Evolutionary conservation across 2,113 vertebrate species (phyloP).

Genomic region (Picathartes gymnocephalus): DNA sequence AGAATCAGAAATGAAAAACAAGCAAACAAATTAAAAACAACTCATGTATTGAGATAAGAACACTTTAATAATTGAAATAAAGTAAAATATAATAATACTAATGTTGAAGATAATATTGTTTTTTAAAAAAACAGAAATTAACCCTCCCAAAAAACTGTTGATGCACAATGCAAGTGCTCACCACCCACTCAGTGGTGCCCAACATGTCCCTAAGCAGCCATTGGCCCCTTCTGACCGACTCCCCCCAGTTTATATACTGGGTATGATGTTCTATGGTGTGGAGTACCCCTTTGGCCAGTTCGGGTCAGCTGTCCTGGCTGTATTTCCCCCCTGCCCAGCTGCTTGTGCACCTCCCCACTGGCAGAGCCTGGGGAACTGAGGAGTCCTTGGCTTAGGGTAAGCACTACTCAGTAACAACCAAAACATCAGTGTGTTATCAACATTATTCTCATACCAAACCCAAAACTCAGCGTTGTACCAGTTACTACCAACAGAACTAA

Average conservation of each 20-base stretch:
- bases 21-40: background rate
- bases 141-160: background rate
- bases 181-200: background rate
- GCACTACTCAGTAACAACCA: background rate
- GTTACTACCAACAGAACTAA: background rate
- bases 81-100: background rate
- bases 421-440: background rate
- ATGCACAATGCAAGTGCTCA: background rate
- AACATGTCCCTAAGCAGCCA: background rate
- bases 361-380: background rate
- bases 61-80: background rate
- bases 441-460: background rate
- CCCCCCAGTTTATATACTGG: background rate
- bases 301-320: background rate
- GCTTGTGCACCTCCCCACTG: background rate
- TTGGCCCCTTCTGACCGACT: background rate
- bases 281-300: background rate
- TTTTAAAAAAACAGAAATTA: background rate
- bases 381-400: background rate
- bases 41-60: background rate
- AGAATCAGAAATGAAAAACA: background rate
- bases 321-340: background rate
- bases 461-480: background rate
- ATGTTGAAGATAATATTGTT: background rate
- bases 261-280: background rate